Evolutionary conservation across 2,888 invertebrate genomes (phyloP), one percentile per base, ranked within the genome.

Genomic region (Rhyacophila evoluta): DNA sequence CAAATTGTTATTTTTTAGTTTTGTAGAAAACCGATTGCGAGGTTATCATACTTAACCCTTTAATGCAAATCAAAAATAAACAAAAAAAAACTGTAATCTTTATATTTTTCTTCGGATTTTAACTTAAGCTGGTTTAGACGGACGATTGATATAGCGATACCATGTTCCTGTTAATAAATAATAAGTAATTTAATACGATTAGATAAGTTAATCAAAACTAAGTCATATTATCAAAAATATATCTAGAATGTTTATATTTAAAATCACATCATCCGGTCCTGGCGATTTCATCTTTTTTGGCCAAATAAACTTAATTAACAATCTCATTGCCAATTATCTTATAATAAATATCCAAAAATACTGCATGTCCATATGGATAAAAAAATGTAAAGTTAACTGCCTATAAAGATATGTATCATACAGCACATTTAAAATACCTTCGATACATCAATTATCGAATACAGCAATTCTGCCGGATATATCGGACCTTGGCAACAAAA

Each of bases 121-220:
- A 55, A 33, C 55, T 55, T 55, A 55, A 29, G 74, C 72, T 69
- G 78, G 72, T 41, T 55, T 27, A 71, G 73, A 55, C 33, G 75
- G 76, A 79, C 74, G 80, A 79, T 81, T 77, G 80, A 75, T 79
- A 74, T 81, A 71, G 78, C 41, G 72, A 82, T 80, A 82, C 79
- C 79, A 82, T 81, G 82, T 82, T 82, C 82, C 82, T 82, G 81
- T 82, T 81, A 79, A 55, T 81, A 81, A 79, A 75, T 78, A 55
- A 76, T 79, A 81, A 81, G 79, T 81, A 81, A 80, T 74, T 82
- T 81, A 82, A 81, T 82, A 78, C 79, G 82, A 77, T 77, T 82
- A 82, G 82, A 69, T 82, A 79, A 82, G 81, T 36, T 82, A 81
- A 74, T 78, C 78, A 81, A 82, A 82, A 81, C 82, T 82, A 82